Base-by-base conservation (phyloP, 2,797 vertebrate genomes). In the Crax fasciolata region DNA sequence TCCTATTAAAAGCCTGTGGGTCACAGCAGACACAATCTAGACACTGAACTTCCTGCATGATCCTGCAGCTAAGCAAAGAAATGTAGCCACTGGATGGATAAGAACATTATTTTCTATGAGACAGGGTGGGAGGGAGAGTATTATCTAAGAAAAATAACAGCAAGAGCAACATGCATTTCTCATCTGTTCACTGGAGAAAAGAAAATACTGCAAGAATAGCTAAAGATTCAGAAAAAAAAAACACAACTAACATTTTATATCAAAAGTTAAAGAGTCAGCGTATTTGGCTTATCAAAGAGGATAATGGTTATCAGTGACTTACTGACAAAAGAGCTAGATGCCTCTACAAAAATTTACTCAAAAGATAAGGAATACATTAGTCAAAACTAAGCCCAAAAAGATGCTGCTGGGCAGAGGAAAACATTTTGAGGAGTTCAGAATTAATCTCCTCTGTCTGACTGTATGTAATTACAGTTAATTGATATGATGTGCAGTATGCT, bases 141-240 rank as follows among this genome's bases (percentile, higher is more conserved):
- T 90, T 94, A 93, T 72, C 95, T 93, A 13, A 82, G 76, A 87
- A 94, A 30, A 81, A 20, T 48, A 91, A 83, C 87, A 86, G 70
- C 55, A 85, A 32, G 38, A 67, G 30, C 73, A 86, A 84, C 28
- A 13, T 10, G 62, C 39, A 43, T 84, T 95, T 94, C 85, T 93
- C 35, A 48, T 84, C 59, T 79, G 11, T 73, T 84, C 71, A 58
- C 39, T 84, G 81, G n/a, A 87, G 67, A 62, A 84, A 87, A 84
- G 38, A 91, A 89, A 92, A 84, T 46, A 73, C 7, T 65, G 46
- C 41, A 84, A 67, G 41, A 80, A 76, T 59, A 89, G 75, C 28
- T 54, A 46, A 80, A 77, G 39, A 86, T 62, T 78, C 63, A 51
- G n/a, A 82, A 80, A 89, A 87, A 83, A 46, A 46, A 46, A n/a